Base-by-base conservation (phyloP, 2,113 vertebrate species). In the Microcebus griseorufus region DNA sequence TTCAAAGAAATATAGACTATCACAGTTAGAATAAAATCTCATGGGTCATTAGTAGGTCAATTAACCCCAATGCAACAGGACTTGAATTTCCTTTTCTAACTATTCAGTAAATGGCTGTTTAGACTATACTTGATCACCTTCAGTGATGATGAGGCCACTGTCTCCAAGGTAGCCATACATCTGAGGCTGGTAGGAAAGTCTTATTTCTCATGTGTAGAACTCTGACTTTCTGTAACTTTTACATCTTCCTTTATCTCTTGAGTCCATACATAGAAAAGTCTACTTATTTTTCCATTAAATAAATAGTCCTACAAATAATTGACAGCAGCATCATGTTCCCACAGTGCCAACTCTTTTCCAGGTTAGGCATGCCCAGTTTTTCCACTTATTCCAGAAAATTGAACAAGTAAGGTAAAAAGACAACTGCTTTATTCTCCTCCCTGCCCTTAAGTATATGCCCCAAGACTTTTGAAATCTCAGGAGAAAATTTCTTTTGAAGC, bases 1-100 rank as follows among this genome's bases (percentile, higher is more conserved):
- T 72, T 83, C 42, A 88, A 73, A 87, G 11, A 55, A 69, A 58
- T 60, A 62, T 14, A 60, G 1, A 78, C 9, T 86, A 37, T 84
- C 17, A 70, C 5, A 7, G 32, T 69, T 51, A 72, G 65, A 67
- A 75, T 69, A 51, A 53, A 72, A n/a, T 18, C 23, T 85, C 32
- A 29, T 5, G 6, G 20, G 62, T 86, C n/a, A 82, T 67, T 34
- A 93, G 10, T 17, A 92, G 12, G 70, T 39, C n/a, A 64, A n/a
- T 14, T 5, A 0, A 32, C 3, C 1, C 3, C 4, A 78, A 2
- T 32, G 7, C 25, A 6, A n/a, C 8, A 65, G 17, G 5, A 29
- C 9, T 37, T 87, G 10, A 92, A 32, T 58, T 64, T 90, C 18
- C 12, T 92, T 96, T 92, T 58, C 17, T 67, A 69, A 92, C 53